Evolutionary conservation across 1,140 invertebrate species (phyloP).

Genomic region (Drosophila novamexicana): DNA sequence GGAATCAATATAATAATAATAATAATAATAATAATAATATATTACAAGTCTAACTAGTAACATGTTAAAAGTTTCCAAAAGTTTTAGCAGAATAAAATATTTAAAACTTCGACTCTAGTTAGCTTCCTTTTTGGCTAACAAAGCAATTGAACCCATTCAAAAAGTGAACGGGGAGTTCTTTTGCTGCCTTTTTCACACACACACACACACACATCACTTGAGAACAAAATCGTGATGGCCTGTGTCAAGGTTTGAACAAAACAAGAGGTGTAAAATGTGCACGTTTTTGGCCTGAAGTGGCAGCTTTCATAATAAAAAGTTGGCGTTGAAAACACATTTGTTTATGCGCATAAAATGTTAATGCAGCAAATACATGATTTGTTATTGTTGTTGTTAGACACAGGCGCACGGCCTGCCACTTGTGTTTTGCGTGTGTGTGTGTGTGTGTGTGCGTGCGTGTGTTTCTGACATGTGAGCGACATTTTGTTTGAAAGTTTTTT

Average conservation of each 20-base stretch:
- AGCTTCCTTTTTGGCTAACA: too few relatives aligned
- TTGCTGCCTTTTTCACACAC: too few relatives aligned
- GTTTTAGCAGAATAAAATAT: too few relatives aligned
- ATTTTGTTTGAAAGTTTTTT: slow-evolving; percentile 79
- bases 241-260: slow-evolving; percentile 5
- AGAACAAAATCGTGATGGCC: slow-evolving; percentile 1
- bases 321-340: slow-evolving; percentile 73
- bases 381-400: slow-evolving; percentile 22
- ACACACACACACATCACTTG: not conserved
- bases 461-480: slow-evolving; percentile 76
- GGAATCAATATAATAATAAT: too few relatives aligned
- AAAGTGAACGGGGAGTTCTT: too few relatives aligned
- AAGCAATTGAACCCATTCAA: too few relatives aligned
- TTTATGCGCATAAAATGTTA: slow-evolving; percentile 78
- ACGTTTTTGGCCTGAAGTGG: slow-evolving; percentile 42
- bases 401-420: slow-evolving; percentile 3
- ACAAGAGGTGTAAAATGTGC: slow-evolving; percentile 20
- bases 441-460: slow-evolving; percentile 32
- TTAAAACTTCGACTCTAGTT: too few relatives aligned
- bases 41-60: too few relatives aligned
- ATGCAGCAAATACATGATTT: slow-evolving; percentile 53
- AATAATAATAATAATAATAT: too few relatives aligned
- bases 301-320: slow-evolving; percentile 73
- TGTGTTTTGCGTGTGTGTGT: slow-evolving; percentile 24
- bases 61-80: too few relatives aligned